Base-by-base conservation (phyloP, 2,797 vertebrate species). In the Sandelia bainsii region DNA sequence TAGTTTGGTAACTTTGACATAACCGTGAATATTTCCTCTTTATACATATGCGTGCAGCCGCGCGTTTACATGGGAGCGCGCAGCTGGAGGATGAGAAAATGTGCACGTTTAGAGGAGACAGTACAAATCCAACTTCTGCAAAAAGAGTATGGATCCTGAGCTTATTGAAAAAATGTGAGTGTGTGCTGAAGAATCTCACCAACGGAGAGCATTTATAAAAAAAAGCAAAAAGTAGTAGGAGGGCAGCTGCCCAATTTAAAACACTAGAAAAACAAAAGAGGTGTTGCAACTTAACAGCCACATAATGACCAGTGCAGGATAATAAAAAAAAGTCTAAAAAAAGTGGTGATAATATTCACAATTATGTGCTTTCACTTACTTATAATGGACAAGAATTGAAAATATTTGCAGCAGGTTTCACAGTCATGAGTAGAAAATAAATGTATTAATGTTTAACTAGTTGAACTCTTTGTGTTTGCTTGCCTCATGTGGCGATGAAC, bases 401-500 rank as follows among this genome's bases (percentile, higher is more conserved):
- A 3, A 45, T 57, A 54, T 61, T 20, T 29, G 32, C 12, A 23
- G 40, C 13, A 20, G 23, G 59, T 62, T 63, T 46, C n/a, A 51
- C 8, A 48, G 45, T 20, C 57, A 40, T 25, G 17, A 23, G 42
- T 16, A 39, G 32, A 75, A 62, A 87, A 78, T 68, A 76, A 68
- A 66, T 22, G 20, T 57, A 51, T 82, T 76, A 85, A 89, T 87
- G 80, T 83, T 87, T 81, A 88, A 84, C 87, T 73, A 7, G 4
- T 40, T 40, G 69, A 86, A 46, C 45, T 75, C 34, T 2, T 16
- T 51, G 60, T 88, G 75, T 90, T 85, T 81, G 53, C 65, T 73
- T 70, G 73, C 65, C 72, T 80, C 81, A 73, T 78, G 85, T 77
- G 86, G 20, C 83, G 3, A 67, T 89, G 86, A 90, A 76, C 88